Conservation (phyloP, 2,888 invertebrate species). For the Drosophila ochracea region DNA sequence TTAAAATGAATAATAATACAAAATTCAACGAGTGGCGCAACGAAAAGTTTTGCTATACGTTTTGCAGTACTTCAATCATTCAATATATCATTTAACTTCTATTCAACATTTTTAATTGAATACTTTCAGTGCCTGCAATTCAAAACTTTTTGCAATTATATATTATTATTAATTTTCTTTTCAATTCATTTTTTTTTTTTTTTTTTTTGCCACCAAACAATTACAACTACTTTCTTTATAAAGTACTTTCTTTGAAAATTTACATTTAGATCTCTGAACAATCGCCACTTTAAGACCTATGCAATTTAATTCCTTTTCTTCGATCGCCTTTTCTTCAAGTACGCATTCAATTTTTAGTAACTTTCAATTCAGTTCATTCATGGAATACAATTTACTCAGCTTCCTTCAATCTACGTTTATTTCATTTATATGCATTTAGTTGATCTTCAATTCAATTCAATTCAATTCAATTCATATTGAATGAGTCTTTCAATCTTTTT, state of each 20-base stretch:
- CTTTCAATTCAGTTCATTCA: conserved; percentile 6
- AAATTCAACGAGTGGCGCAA: conserved; percentile 29
- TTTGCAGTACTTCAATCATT: conserved; percentile 9
- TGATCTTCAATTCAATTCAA: neutral
- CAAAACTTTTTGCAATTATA: neutral
- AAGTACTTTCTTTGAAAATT: conserved; percentile 1
- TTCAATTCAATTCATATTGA: neutral
- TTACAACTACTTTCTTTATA: conserved; percentile 32
- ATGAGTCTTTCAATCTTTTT: neutral
- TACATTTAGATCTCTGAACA: neutral
- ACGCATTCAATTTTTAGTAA: neutral
- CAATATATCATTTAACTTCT: conserved; percentile 17
- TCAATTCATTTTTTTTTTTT: conserved; percentile 3
- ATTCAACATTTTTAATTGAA: conserved; percentile 20
- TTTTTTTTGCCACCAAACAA: neutral
- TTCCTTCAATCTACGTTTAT: neutral
- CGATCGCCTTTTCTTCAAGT: neutral
- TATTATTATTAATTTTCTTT: conserved; percentile 6
- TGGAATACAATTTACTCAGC: neutral
- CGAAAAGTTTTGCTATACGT: conserved; percentile 4
- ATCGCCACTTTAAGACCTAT: neutral
- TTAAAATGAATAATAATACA: conserved; percentile 23
- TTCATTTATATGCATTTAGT: conserved; percentile 2
- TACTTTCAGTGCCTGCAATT: conserved; percentile 4
- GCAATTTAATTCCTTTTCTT: conserved; percentile 3